Base-by-base conservation (phyloP, 1,140 invertebrate species). In the Drosophila arizonae region DNA sequence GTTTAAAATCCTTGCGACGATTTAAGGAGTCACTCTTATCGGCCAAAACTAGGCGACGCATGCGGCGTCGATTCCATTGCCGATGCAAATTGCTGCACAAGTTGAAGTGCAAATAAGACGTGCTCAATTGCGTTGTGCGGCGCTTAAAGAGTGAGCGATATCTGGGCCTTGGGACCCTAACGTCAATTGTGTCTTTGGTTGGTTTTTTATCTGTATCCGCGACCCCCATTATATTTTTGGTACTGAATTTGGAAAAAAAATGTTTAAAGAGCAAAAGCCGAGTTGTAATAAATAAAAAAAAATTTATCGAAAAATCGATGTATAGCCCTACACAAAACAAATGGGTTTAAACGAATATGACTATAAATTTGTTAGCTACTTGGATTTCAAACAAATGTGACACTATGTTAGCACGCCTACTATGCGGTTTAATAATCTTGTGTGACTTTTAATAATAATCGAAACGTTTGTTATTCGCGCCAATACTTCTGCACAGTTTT, bases 51-150 rank as follows among this genome's bases (percentile, higher is more conserved):
- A 77, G 56, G 10, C 75, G 75, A 13, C 75, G 75, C 55, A 73
- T 2, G 0, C 75, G 71, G 0, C 75, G 75, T 8, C 71, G 71
- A 13, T n/a, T 43, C 65, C 65, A 73, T 1, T 69, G 65, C 1
- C 65, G 72, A 52, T 69, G 72, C n/a, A 74, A 11, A 33, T 74
- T 43, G 3, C 65, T 62, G 66, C 66, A 73, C 0, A 69, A 13
- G 8, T 24, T 69, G 51, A 21, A 57, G 10, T 52, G 62, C 36
- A 26, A 41, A n/a, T 48, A 62, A 10, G 33, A 3, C n/a, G 54
- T 68, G 48, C 17, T 15, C 6, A 55, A 13, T 21, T 72, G 70
- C 0, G 15, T 4, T 6, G 70, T 5, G 6, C 70, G 64, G 0
- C 70, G 70, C 39, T 61, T 72, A 0, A 68, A 26, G 4, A 61